These are phyloP conservation scores for Drosophila nigromelanica DNA, from an alignment of 1,140 invertebrate genomes.

Conservation along the genomic window DNA sequence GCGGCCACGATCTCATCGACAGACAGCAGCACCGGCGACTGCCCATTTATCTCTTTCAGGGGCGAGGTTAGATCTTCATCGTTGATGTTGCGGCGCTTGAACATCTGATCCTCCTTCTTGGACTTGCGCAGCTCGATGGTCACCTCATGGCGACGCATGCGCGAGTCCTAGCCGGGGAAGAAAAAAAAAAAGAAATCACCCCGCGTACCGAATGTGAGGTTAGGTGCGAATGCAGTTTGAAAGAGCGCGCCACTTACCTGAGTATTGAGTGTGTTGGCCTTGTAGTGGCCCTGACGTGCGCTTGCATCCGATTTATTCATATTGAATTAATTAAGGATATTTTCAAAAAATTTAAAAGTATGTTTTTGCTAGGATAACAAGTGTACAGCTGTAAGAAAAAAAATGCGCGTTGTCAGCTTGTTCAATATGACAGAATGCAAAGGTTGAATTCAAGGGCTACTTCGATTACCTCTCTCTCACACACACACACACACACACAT, in stretches of 20 bases:
- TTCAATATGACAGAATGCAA: background rate
- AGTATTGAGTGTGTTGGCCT: slow-evolving; percentile 70
- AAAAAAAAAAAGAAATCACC: background rate
- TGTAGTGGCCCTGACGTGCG: slow-evolving; percentile 71
- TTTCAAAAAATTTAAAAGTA: slow-evolving; percentile 10
- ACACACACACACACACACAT: background rate
- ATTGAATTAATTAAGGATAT: slow-evolving; percentile 21
- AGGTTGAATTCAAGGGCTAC: slow-evolving; percentile 44
- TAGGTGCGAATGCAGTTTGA: slow-evolving; percentile 25
- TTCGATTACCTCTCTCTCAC: slow-evolving; percentile 16
- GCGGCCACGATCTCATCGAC: slow-evolving; percentile 87
- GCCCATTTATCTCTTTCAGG: slow-evolving; percentile 85
- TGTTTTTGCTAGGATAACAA: slow-evolving; percentile 46
- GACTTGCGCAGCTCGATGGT: slow-evolving; percentile 96
- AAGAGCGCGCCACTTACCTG: slow-evolving; percentile 57
- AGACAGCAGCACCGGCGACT: slow-evolving; percentile 83
- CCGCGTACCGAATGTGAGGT: slow-evolving; percentile 40
- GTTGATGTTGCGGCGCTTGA: slow-evolving; percentile 95
- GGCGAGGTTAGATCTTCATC: slow-evolving; percentile 85
- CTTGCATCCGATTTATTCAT: slow-evolving; percentile 73
- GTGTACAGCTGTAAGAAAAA: slow-evolving; percentile 41
- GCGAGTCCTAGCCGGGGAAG: slow-evolving; percentile 88
- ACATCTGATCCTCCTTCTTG: slow-evolving; percentile 97
- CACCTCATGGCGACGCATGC: slow-evolving; percentile 93
- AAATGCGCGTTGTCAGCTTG: background rate